phyloP scores from a whole-genome alignment of 2,113 vertebrate genomes.

The Regulus satrapa region DNA sequence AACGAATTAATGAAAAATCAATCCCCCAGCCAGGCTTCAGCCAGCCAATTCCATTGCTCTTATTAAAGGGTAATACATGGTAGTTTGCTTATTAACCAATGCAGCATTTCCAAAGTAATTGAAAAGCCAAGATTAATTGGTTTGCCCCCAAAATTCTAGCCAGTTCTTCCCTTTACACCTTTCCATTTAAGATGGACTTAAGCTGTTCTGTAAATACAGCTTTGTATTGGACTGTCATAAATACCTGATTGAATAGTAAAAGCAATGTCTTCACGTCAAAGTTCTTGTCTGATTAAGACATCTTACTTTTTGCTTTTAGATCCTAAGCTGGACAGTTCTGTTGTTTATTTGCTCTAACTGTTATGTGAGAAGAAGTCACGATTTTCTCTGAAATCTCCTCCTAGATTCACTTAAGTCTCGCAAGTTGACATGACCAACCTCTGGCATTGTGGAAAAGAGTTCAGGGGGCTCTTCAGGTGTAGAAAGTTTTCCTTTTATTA shows the following conservation, averaged over 20 bases:
- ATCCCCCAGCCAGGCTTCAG: background rate
- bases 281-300: background rate
- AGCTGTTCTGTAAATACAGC: background rate
- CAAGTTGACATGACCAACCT: background rate
- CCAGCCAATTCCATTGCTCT: background rate
- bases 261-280: background rate
- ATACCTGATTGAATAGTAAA: background rate
- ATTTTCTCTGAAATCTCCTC: background rate
- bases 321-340: background rate
- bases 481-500: background rate
- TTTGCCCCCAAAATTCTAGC: background rate
- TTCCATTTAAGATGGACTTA: background rate
- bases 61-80: background rate
- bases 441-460: background rate
- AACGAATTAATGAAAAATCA: background rate
- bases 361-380: background rate
- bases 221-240: background rate
- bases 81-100: background rate
- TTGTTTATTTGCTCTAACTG: background rate
- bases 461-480: background rate
- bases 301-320: background rate
- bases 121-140: background rate
- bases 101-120: background rate
- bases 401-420: background rate
- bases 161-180: background rate